Conservation (phyloP, 2,113 vertebrate genomes). For the Lophura nycthemera region DNA sequence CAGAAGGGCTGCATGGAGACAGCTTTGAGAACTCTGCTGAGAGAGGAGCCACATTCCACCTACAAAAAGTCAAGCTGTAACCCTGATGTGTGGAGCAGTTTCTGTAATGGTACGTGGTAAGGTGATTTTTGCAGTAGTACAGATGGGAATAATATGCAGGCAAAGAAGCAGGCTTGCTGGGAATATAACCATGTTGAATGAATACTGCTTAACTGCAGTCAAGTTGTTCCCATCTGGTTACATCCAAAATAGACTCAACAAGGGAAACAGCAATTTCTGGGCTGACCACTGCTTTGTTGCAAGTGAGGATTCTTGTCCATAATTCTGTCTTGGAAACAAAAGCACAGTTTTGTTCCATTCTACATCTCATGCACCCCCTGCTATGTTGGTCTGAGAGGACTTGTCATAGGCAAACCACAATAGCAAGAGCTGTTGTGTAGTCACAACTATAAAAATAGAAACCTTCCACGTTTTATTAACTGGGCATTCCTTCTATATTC, state of each 20-base stretch:
- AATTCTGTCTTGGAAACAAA: background rate
- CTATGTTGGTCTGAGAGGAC: background rate
- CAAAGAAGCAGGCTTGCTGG: background rate
- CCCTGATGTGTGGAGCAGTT: rapidly evolving
- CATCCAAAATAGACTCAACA: rapidly evolving
- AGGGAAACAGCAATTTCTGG: background rate
- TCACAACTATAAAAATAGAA: background rate
- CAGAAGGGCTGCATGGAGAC: background rate
- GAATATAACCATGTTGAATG: background rate
- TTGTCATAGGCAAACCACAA: background rate
- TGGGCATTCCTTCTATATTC: background rate
- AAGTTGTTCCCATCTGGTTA: background rate
- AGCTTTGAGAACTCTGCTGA: background rate
- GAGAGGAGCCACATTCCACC: background rate
- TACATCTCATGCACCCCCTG: background rate
- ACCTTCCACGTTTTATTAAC: background rate
- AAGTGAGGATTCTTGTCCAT: background rate
- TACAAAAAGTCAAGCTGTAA: background rate
- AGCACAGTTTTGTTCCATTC: background rate
- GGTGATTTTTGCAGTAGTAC: background rate
- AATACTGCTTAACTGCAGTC: background rate
- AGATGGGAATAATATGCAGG: background rate
- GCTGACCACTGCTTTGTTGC: background rate
- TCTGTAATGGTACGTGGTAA: background rate
- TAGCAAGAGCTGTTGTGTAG: background rate